phyloP scores from a whole-genome alignment of 2,797 vertebrate genomes.

The Odontamblyopus lacepedii region DNA sequence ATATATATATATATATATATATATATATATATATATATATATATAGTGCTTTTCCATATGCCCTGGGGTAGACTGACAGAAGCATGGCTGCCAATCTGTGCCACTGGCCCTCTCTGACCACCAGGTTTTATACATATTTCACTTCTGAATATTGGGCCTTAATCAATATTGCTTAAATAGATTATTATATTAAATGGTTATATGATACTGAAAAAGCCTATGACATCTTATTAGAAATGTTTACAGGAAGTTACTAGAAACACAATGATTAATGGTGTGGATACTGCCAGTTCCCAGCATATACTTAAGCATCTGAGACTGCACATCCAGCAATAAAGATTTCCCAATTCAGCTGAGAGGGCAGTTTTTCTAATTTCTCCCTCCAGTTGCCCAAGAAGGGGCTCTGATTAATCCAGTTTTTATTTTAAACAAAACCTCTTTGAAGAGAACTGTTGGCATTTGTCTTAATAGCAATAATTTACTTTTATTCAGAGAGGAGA shows the following conservation, averaged over 20 bases:
- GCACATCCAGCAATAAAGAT: conserved; percentile 19
- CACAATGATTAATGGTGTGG: conserved; percentile 26
- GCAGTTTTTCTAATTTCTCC: conserved; percentile 23
- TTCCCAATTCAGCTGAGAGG: conserved; percentile 20
- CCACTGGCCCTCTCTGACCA: no score
- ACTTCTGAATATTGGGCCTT: not conserved
- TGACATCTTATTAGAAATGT: conserved; percentile 6
- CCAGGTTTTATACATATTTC: not conserved
- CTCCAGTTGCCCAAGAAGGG: conserved; percentile 17
- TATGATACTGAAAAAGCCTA: not conserved
- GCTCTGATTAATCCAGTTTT: conserved; percentile 41
- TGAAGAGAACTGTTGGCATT: conserved; percentile 1
- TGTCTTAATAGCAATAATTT: conserved; percentile 22
- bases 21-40: no score
- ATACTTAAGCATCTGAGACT: conserved; percentile 13
- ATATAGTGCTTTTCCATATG: not conserved
- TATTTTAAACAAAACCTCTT: conserved; percentile 2
- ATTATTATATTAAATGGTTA: not conserved
- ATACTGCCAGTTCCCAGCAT: conserved; percentile 13
- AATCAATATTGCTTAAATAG: not conserved
- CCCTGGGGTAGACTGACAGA: not conserved
- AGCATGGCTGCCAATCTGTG: no score
- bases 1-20: no score
- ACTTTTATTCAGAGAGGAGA: conserved; percentile 11
- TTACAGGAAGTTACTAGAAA: conserved; percentile 14